Percentiles rank a stretch among this genome's conserved stretches.
Conservation (phyloP, 2,888 invertebrate species). For the Stenchaetothrips biformis region DNA sequence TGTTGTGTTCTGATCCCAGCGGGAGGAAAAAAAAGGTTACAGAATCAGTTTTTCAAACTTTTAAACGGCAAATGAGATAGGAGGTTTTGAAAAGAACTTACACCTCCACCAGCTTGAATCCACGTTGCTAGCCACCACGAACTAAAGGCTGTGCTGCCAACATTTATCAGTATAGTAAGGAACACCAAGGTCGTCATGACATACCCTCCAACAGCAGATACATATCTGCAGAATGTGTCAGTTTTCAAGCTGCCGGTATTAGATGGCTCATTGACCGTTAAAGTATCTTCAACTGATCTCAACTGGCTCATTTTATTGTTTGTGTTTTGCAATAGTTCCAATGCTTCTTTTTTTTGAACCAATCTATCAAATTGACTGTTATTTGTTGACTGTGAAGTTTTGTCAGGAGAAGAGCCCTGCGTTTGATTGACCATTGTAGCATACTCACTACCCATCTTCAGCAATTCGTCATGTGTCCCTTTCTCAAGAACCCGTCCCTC, state of each 20-base stretch:
- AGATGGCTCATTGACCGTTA: conserved; percentile 40
- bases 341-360: too few species aligned
- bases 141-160: conserved; percentile 52
- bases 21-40: neutral
- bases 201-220: conserved; percentile 52
- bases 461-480: conserved; percentile 53
- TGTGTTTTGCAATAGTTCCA: too few species aligned
- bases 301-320: too few species aligned
- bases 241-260: conserved; percentile 41
- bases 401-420: conserved; percentile 33
- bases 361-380: neutral
- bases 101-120: conserved; percentile 47
- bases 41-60: neutral
- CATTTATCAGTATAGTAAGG: conserved; percentile 49
- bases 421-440: conserved; percentile 41
- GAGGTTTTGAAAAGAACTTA: conserved; percentile 39
- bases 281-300: conserved; percentile 35
- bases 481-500: conserved; percentile 53
- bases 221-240: conserved; percentile 49
- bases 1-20: conserved; percentile 30
- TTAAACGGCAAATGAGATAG: neutral
- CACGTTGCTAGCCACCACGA: conserved; percentile 59
- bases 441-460: conserved; percentile 45
- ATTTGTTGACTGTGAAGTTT: conserved; percentile 23
- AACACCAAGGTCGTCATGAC: conserved; percentile 46